Percentiles rank a stretch among this genome's conserved stretches.
Conservation (phyloP, 2,113 vertebrate genomes). For the Cygnus atratus region DNA sequence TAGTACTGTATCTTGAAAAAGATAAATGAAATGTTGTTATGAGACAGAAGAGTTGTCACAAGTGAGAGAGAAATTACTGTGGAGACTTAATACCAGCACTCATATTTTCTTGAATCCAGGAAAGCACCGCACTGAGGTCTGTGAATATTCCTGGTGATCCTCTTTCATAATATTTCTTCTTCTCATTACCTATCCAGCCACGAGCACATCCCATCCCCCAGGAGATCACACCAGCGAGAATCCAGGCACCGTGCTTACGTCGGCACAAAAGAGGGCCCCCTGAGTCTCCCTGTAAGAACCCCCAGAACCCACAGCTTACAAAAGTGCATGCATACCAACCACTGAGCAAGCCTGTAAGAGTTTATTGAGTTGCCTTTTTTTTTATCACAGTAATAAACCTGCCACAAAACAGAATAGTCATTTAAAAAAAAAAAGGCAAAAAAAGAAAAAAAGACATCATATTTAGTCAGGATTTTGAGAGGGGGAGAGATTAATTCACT, state of each 20-base stretch:
- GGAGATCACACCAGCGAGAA: slow-evolving; percentile 84
- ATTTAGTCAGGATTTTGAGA: not conserved
- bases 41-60: not conserved
- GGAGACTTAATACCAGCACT: slow-evolving; percentile 41
- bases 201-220: slow-evolving; percentile 90
- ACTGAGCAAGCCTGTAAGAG: not conserved
- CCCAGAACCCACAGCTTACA: not conserved
- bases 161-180: slow-evolving; percentile 61
- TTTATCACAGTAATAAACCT: not conserved
- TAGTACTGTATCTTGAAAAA: not conserved
- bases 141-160: slow-evolving; percentile 89
- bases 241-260: slow-evolving; percentile 77
- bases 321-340: not conserved
- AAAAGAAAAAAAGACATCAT: not conserved
- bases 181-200: slow-evolving; percentile 80
- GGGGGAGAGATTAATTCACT: not conserved
- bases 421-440: not conserved
- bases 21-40: not conserved
- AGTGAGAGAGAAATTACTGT: not conserved
- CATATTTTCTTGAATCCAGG: slow-evolving; percentile 81
- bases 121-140: slow-evolving; percentile 78
- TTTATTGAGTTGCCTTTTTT: not conserved
- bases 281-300: slow-evolving; percentile 82
- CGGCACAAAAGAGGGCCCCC: slow-evolving; percentile 85
- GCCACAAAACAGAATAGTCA: rapidly evolving